Evolutionary conservation across 2,888 invertebrate genomes (phyloP), one percentile per base, ranked within the genome.

Genomic region (Eupithecia centaureata): DNA sequence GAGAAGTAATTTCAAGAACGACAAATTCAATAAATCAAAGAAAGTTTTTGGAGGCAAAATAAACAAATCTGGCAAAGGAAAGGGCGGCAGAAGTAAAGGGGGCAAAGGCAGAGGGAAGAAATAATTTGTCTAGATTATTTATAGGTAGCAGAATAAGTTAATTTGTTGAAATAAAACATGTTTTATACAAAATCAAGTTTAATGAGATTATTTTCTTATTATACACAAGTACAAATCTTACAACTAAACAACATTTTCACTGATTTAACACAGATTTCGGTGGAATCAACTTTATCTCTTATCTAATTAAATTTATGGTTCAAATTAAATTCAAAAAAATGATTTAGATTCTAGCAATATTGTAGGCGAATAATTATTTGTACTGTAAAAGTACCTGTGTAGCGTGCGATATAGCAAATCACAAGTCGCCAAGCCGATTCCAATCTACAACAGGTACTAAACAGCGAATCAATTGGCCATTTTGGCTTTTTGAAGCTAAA

Each of bases 11-110:
- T 80, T 73, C 72, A 72, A 57, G 32, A 57, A 33, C 57, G 28
- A 79, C 22, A 68, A 72, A 71, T 68, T 75, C 65, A 51, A 82
- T 22, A 89, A 87, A 74, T 76, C 82, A 2, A 88, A 86, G 67
- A 90, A 90, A 78, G 90, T 90, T 0, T 88, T 90, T 70, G 91
- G 91, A 3, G 88, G 91, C 0, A 91, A 91, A 78, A 70, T 90
- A n/a, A 90, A 89, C 65, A 86, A 87, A 76, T 76, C 73, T 38
- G 83, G 84, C 0, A 85, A 84, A 76, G 73, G 64, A 63, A 77
- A 67, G 74, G 78, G 42, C 32, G 72, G 76, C 8, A 85, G 84
- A 73, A 80, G 83, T 27, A 87, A 86, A 79, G 86, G 88, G 5
- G 82, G 79, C 68, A 85, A 56, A 30, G 28, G 54, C n/a, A 27